phyloP scores from a whole-genome alignment of 2,113 vertebrate genomes.

The Euleptes europaea region DNA sequence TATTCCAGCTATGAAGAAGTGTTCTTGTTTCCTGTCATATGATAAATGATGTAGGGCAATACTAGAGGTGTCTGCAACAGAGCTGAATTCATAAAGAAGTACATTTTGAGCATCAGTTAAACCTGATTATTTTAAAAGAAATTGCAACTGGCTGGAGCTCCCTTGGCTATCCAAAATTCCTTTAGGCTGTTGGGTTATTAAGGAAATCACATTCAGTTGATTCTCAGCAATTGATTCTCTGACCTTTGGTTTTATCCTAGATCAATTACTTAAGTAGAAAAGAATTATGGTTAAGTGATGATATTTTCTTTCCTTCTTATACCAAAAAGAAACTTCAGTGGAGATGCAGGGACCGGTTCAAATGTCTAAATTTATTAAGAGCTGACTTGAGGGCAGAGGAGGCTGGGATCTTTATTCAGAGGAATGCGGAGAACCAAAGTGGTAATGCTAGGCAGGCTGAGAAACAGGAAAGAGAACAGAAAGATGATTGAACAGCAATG shows the following conservation, averaged over 20 bases:
- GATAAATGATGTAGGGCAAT: neutral
- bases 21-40: neutral
- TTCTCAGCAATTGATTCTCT: constrained; percentile 41
- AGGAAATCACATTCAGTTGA: neutral
- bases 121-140: constrained; percentile 59
- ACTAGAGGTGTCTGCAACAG: constrained; percentile 32
- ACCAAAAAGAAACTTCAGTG: constrained; percentile 4
- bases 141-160: neutral
- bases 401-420: no score
- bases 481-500: no score
- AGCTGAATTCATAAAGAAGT: constrained; percentile 33
- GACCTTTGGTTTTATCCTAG: constrained; percentile 38
- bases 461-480: no score
- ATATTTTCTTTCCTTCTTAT: constrained; percentile 29
- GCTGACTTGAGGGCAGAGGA: no score
- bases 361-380: neutral
- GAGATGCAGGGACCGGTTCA: constrained; percentile 10
- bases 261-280: constrained; percentile 11
- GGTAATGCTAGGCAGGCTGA: no score
- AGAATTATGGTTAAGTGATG: constrained; percentile 26
- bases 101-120: constrained; percentile 58
- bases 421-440: no score
- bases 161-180: constrained; percentile 29
- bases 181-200: constrained; percentile 33
- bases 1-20: neutral